Percentiles rank a stretch among this genome's conserved stretches.
These are phyloP conservation scores for Rhodinocichla rosea DNA, from an alignment of 2,113 vertebrate species.

Conservation along the genomic window DNA sequence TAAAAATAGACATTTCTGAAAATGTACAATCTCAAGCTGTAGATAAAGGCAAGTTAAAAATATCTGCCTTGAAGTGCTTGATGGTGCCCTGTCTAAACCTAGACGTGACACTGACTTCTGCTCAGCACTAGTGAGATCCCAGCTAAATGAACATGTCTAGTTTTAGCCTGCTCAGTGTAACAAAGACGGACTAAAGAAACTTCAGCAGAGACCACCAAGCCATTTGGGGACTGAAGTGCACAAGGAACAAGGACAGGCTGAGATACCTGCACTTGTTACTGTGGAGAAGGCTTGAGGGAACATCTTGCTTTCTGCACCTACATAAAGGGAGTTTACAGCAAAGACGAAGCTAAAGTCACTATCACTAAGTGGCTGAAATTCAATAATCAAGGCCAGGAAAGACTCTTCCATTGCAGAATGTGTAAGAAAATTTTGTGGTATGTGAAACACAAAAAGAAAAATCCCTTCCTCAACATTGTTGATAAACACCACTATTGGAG, in stretches of 20 bases:
- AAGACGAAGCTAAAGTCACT: not conserved
- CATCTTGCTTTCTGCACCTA: not conserved
- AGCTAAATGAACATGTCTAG: accelerated
- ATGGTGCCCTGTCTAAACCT: not conserved
- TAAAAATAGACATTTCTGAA: not conserved
- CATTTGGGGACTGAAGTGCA: not conserved
- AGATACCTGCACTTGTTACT: not conserved
- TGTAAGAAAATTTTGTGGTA: not conserved
- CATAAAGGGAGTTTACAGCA: not conserved
- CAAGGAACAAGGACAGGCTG: accelerated
- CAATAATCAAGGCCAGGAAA: not conserved
- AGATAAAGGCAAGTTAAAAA: not conserved
- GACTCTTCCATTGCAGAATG: not conserved
- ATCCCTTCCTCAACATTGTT: not conserved
- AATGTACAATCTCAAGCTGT: not conserved
- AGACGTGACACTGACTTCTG: not conserved
- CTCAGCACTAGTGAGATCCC: not conserved
- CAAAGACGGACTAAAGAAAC: not conserved
- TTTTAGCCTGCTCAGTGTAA: not conserved
- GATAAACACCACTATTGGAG: not conserved
- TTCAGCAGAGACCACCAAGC: not conserved
- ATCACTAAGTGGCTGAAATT: not conserved
- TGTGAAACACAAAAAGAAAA: not conserved
- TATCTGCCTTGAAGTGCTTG: not conserved
- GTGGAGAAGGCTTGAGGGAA: not conserved